Base-by-base conservation (phyloP, 2,888 invertebrate genomes). In the Glyphotaelius pellucidus region DNA sequence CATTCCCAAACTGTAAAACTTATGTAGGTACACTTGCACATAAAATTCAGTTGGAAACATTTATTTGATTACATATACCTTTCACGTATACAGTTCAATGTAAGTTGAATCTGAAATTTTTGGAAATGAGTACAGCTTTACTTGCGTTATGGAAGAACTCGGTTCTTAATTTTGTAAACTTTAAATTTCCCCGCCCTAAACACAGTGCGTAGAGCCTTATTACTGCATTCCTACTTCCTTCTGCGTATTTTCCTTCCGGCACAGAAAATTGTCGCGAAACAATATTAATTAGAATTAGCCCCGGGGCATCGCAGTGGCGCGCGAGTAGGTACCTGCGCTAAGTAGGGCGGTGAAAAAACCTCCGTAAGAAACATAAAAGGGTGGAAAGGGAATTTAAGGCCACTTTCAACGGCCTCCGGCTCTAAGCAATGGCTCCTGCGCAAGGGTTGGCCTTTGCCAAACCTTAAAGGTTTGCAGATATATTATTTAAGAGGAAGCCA, bases 241-340 rank as follows among this genome's bases (percentile, higher is more conserved):
- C n/a, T 67, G 67, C 67, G 67, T 25, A 67, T 67, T 67, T 87
- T 87, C 30, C 79, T 79, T 89, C 79, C 79, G 35, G 67, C 32
- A 89, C 25, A 89, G 86, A 92, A 90, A 90, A 67, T 84, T 90
- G 89, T 92, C 90, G 89, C 88, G 85, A 90, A 91, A 92, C 92
- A 92, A 92, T 90, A 90, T 92, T 93, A 93, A 93, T 93, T 93
- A 93, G 91, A 93, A 91, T 35, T 90, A 91, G 92, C 92, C 92
- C 67, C n/a, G 35, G 90, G 92, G 14, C 47, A 32, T 14, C n/a
- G 19, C 38, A 84, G 38, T 25, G 25, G 32, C 84, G 83, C 19
- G 38, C 32, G 42, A 38, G 38, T 35, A 31, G 30, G 19, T 38
- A 81, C 80, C 84, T 84, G 19, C 30, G 81, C 38, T 80, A 83